Evolutionary conservation across 1,140 invertebrate species (phyloP).

Genomic region (Ctenoplectra terminalis): DNA sequence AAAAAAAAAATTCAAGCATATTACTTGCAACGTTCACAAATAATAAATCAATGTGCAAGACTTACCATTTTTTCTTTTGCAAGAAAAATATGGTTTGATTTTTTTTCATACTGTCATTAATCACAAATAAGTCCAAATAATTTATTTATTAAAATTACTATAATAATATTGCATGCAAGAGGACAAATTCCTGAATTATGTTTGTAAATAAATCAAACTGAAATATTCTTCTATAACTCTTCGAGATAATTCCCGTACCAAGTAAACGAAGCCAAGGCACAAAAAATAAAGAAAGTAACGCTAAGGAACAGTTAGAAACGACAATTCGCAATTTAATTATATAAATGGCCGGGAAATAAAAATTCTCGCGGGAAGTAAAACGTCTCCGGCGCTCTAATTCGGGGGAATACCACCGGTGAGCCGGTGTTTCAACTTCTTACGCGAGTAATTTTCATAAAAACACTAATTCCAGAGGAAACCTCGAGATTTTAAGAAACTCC

Average conservation of each 20-base stretch:
- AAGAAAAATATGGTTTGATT: no score
- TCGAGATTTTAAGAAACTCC: not conserved
- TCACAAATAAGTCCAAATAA: no score
- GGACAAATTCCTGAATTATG: no score
- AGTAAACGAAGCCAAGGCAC: not conserved
- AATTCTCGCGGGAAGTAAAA: not conserved
- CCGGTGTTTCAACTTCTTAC: not conserved
- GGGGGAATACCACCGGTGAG: not conserved
- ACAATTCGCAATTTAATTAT: constrained; percentile 16
- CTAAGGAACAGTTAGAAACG: not conserved
- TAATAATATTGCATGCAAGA: no score
- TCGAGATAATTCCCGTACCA: not conserved
- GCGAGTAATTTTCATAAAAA: constrained; percentile 20
- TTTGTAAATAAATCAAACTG: not conserved
- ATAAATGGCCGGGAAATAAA: not conserved
- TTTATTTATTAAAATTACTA: no score
- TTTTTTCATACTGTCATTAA: no score
- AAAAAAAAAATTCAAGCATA: no score
- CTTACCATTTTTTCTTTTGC: no score
- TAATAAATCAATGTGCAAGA: no score
- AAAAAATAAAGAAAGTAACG: not conserved
- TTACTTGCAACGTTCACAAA: no score
- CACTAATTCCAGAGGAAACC: not conserved
- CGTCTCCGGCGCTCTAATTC: not conserved
- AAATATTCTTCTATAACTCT: not conserved